Percentiles rank a stretch among this genome's conserved stretches.
Evolutionary conservation across 1,140 invertebrate genomes (phyloP).

Genomic region (Nasonia longicornis): DNA sequence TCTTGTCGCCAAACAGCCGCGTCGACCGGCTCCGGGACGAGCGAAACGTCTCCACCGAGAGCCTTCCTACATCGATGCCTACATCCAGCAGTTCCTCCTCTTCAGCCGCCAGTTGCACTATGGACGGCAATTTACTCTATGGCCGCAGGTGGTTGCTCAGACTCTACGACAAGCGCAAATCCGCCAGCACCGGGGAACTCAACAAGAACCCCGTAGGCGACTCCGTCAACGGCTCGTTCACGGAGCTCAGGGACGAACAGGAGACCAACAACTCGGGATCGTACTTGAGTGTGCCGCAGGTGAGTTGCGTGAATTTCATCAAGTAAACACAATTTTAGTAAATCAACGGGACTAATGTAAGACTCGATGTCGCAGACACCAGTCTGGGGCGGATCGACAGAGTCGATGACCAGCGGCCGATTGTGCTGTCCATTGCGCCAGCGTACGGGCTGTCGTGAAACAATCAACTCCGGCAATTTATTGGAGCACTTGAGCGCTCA

Average conservation of each 20-base stretch:
- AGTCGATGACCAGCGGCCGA: conserved; percentile 54
- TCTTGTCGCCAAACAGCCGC: conserved; percentile 51
- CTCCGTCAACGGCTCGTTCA: neutral
- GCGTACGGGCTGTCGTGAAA: conserved; percentile 52
- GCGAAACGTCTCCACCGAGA: conserved; percentile 62
- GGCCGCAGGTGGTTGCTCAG: conserved; percentile 49
- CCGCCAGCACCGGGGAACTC: conserved; percentile 65
- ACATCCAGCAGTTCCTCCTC: neutral
- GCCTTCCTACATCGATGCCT: conserved; percentile 51
- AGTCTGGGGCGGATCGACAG: conserved; percentile 61
- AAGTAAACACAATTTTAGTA: conserved; percentile 44
- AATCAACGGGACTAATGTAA: neutral
- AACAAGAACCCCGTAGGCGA: conserved; percentile 42
- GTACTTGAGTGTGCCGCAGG: conserved; percentile 51
- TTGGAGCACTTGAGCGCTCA: conserved; percentile 57
- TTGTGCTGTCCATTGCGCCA: conserved; percentile 58
- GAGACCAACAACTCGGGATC: conserved; percentile 38
- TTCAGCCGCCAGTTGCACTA: conserved; percentile 15
- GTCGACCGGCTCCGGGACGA: conserved; percentile 37
- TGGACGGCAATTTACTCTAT: conserved; percentile 42
- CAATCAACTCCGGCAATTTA: conserved; percentile 50
- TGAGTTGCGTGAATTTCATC: neutral
- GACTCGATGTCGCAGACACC: conserved; percentile 48
- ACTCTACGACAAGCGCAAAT: conserved; percentile 58
- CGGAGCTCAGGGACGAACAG: conserved; percentile 11